A percentile compares a stretch with the other conserved stretches of the same genome.
phyloP scores from a whole-genome alignment of 2,888 invertebrate genomes.

The Tetanocera ferruginea region DNA sequence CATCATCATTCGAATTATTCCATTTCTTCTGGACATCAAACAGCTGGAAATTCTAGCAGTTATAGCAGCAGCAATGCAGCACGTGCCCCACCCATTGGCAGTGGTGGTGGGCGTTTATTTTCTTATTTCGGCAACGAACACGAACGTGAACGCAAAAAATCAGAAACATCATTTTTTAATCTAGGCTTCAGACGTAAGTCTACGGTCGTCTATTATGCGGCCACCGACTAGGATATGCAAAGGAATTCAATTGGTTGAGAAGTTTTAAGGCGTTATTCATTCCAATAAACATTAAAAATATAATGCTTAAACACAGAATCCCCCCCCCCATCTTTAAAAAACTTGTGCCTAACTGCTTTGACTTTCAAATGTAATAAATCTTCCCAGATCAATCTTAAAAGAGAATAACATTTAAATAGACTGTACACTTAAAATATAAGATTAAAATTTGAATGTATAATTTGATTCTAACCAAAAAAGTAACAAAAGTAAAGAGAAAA shows the following conservation, averaged over 20 bases:
- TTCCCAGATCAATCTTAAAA: no score
- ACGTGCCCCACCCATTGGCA: conserved; percentile 57
- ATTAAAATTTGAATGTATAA: no score
- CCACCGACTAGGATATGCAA: conserved; percentile 58
- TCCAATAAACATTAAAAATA: not conserved
- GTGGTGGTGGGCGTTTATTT: conserved; percentile 63
- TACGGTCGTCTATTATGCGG: conserved; percentile 67
- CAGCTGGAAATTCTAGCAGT: conserved; percentile 52
- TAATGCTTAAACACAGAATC: no score
- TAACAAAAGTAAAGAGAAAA: no score
- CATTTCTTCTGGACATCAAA: conserved; percentile 54
- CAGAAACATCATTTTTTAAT: conserved; percentile 69
- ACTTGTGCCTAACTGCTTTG: no score
- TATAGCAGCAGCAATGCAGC: conserved; percentile 52
- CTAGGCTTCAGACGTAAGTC: conserved; percentile 68
- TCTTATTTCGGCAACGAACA: conserved; percentile 68
- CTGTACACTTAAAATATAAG: no score
- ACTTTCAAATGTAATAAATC: no score
- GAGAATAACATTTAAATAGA: no score
- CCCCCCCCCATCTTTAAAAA: no score
- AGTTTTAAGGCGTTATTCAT: not conserved
- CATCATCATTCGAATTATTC: conserved; percentile 52
- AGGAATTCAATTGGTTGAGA: conserved; percentile 31
- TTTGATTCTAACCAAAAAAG: no score
- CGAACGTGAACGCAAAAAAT: conserved; percentile 67